Conservation (phyloP, 2,797 vertebrate genomes). For the Mormyrus proboscirostris region DNA sequence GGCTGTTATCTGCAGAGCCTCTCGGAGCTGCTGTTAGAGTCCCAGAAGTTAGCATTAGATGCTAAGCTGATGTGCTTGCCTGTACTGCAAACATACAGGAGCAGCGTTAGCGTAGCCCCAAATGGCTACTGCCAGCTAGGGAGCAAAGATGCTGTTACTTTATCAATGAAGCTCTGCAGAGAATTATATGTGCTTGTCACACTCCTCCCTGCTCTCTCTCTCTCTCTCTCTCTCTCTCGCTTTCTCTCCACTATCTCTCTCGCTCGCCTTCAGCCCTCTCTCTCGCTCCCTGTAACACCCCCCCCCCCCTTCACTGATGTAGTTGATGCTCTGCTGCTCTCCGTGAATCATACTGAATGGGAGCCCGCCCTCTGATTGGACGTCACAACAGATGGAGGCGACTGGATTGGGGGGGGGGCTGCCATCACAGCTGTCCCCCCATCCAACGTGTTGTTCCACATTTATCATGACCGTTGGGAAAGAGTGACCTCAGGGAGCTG, state of each 20-base stretch:
- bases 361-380: neutral
- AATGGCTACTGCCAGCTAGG: neutral
- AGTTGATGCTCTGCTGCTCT: slow-evolving; percentile 15
- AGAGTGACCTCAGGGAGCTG: neutral
- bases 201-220: slow-evolving; percentile 3
- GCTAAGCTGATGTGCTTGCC: neutral
- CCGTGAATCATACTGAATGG: slow-evolving; percentile 11
- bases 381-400: neutral
- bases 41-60: neutral
- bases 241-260: slow-evolving; percentile 27
- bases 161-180: slow-evolving; percentile 31
- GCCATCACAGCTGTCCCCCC: neutral
- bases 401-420: neutral
- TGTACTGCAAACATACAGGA: neutral
- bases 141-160: slow-evolving; percentile 9
- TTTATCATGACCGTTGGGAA: neutral
- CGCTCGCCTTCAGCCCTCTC: slow-evolving; percentile 24
- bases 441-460: neutral
- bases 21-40: neutral
- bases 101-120: neutral
- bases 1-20: neutral
- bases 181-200: slow-evolving; percentile 18
- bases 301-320: slow-evolving; percentile 10
- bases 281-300: slow-evolving; percentile 19
- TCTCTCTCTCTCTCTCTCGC: slow-evolving; percentile 28